phyloP scores from a whole-genome alignment of 2,797 vertebrate species.

The Sebastes hopkinsi region DNA sequence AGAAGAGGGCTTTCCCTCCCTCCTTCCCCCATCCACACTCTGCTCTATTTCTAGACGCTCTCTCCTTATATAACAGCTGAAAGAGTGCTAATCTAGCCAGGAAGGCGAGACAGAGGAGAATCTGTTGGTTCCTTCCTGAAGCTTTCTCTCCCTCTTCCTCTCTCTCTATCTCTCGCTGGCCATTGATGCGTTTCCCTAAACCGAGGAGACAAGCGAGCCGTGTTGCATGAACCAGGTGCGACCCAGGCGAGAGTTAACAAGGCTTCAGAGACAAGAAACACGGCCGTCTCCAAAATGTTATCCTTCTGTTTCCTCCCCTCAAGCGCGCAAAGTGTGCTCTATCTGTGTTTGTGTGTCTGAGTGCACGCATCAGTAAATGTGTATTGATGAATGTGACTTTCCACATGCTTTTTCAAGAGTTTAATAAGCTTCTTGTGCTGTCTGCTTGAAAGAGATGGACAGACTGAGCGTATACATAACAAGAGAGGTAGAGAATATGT shows the following conservation, averaged over 20 bases:
- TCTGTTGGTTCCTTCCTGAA: constrained; percentile 74
- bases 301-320: not conserved
- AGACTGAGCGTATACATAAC: constrained; percentile 6
- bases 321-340: not conserved
- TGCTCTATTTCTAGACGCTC: constrained; percentile 73
- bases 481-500: constrained; percentile 28
- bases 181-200: constrained; percentile 51
- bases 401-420: not conserved
- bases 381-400: not conserved
- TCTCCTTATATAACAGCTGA: constrained; percentile 76
- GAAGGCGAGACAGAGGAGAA: constrained; percentile 75
- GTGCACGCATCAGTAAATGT: not conserved
- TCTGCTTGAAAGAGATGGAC: not conserved
- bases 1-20: constrained; percentile 75
- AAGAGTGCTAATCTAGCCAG: constrained; percentile 67
- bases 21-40: constrained; percentile 48
- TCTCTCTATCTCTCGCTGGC: not conserved
- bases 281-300: constrained; percentile 16
- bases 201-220: constrained; percentile 41
- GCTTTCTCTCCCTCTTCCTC: constrained; percentile 30
- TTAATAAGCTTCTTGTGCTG: not conserved
- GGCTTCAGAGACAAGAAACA: constrained; percentile 18
- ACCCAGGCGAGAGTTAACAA: constrained; percentile 40
- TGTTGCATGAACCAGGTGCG: constrained; percentile 59
- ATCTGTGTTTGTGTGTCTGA: not conserved